Conservation (phyloP, 2,888 invertebrate genomes). For the Branchellion lobata region DNA sequence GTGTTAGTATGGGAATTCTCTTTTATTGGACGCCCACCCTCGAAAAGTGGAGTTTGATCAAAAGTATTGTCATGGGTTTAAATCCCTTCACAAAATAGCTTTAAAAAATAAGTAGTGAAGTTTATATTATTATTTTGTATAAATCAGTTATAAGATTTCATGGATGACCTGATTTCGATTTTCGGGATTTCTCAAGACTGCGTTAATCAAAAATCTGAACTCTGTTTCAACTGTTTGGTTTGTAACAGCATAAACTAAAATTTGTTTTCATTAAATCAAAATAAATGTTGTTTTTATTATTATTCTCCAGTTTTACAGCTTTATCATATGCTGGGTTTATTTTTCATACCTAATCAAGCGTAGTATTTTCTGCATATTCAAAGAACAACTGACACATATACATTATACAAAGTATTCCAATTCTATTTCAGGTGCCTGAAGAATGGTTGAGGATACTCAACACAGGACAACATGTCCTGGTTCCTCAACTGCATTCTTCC, state of each 20-base stretch:
- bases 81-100: neutral
- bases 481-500: neutral
- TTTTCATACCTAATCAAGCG: no score
- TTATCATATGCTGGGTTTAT: no score
- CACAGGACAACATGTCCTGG: neutral
- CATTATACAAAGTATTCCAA: neutral
- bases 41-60: no score
- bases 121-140: neutral
- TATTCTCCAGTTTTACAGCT: no score
- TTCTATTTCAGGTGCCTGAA: neutral
- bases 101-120: neutral
- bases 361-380: no score
- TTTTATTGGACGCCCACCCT: no score
- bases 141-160: neutral
- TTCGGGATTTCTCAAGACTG: neutral
- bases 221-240: neutral
- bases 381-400: no score
- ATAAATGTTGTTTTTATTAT: no score
- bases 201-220: neutral
- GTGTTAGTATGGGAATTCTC: no score
- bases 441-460: neutral
- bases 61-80: constrained; percentile 9
- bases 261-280: neutral
- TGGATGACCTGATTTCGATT: neutral
- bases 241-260: neutral